Evolutionary conservation across 2,113 vertebrate genomes (phyloP).

Genomic region (Pao palembangensis): DNA sequence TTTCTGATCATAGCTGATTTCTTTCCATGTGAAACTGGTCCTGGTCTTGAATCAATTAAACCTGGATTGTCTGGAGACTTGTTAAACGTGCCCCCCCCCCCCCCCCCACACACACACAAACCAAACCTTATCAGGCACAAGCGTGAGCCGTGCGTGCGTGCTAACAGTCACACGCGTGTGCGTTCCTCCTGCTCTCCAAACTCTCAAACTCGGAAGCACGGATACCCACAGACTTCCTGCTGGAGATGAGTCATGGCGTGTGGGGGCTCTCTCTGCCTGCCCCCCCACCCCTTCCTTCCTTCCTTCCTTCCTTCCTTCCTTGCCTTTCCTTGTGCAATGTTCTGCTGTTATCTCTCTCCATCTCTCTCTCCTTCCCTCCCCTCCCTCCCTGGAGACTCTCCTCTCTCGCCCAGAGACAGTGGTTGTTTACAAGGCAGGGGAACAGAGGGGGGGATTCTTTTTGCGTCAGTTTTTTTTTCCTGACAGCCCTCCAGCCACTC

Average conservation of each 20-base stretch:
- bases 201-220: not conserved
- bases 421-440: conserved; percentile 50
- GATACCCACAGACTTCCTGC: conserved; percentile 36
- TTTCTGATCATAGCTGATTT: not conserved
- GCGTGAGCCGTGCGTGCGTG: not conserved
- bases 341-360: conserved; percentile 24
- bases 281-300: conserved; percentile 27
- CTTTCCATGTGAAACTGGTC: conserved; percentile 28
- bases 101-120: too few relatives aligned
- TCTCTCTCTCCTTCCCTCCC: not conserved
- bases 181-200: not conserved
- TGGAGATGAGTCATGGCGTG: conserved; percentile 73
- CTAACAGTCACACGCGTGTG: conserved; percentile 1
- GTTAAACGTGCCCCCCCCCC: conserved; percentile 60
- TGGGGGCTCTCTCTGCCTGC: conserved; percentile 47
- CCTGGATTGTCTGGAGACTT: conserved; percentile 53
- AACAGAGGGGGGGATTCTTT: conserved; percentile 28
- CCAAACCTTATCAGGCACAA: not conserved
- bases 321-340: conserved; percentile 43
- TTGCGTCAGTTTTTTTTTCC: conserved; percentile 22
- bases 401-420: conserved; percentile 37
- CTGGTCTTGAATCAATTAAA: conserved; percentile 64
- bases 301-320: conserved; percentile 7
- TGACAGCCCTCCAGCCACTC: conserved; percentile 18
- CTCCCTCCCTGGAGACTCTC: conserved; percentile 10